Conservation (phyloP, 2,888 invertebrate genomes). For the Nomada hirtipes region DNA sequence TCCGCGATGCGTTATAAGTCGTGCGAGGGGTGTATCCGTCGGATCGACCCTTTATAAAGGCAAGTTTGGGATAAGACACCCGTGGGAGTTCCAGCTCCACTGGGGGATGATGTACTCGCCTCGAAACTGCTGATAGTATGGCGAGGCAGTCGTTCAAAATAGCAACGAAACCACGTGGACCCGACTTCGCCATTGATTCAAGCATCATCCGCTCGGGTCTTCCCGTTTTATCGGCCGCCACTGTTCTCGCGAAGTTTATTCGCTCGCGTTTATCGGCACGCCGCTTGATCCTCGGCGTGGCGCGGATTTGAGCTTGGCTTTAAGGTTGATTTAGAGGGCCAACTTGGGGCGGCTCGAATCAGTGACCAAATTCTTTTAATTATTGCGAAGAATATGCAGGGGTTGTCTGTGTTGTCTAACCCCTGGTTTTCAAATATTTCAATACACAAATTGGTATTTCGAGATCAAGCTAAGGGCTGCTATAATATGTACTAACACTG, state of each 20-base stretch:
- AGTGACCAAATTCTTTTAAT: too few relatives aligned
- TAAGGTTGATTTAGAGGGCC: not conserved
- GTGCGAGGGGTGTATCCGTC: constrained; percentile 55
- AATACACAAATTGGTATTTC: too few relatives aligned
- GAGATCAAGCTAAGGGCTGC: too few relatives aligned
- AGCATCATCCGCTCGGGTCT: not conserved
- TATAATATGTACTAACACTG: too few relatives aligned
- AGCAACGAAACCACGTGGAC: constrained; percentile 47
- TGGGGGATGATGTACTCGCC: constrained; percentile 75
- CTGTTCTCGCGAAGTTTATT: constrained; percentile 29
- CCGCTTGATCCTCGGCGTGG: not conserved
- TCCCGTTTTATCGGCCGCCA: constrained; percentile 22
- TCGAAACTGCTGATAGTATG: constrained; percentile 75
- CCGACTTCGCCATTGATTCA: constrained; percentile 18
- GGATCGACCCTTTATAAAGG: constrained; percentile 71
- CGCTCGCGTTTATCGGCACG: constrained; percentile 19
- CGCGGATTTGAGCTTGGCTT: not conserved
- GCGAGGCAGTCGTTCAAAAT: constrained; percentile 59
- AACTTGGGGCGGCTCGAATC: not conserved
- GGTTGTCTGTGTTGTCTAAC: too few relatives aligned
- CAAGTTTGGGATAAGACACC: constrained; percentile 75
- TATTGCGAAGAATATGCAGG: too few relatives aligned
- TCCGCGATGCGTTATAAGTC: constrained; percentile 46
- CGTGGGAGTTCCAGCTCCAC: constrained; percentile 64
- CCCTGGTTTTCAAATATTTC: too few relatives aligned